These are phyloP conservation scores for Nothoprocta pentlandii DNA, from an alignment of 2,113 vertebrate species.

Conservation along the genomic window DNA sequence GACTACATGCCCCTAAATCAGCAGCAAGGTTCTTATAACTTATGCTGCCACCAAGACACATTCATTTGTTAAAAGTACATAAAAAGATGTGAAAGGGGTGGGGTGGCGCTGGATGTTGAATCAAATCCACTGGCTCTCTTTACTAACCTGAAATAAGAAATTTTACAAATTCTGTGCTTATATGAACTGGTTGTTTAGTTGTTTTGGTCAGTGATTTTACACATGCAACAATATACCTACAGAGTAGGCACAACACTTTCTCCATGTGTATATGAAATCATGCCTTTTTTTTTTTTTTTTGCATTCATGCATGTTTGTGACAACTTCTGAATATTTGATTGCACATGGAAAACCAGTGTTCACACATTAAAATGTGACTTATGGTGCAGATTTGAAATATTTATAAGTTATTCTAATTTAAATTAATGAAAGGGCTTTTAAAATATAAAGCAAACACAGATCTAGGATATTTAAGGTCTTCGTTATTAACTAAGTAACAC, in stretches of 20 bases:
- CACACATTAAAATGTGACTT: background rate
- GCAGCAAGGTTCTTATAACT: slow-evolving; percentile 27
- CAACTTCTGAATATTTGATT: background rate
- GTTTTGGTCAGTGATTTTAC: background rate
- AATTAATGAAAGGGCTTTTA: slow-evolving; percentile 41
- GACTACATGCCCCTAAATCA: background rate
- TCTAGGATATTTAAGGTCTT: background rate
- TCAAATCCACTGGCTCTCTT: background rate
- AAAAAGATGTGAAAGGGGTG: background rate
- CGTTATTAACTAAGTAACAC: background rate
- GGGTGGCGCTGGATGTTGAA: too few species aligned
- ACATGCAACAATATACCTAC: background rate
- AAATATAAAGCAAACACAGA: slow-evolving; percentile 16
- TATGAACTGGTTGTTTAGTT: background rate
- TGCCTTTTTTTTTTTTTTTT: background rate
- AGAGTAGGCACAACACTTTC: background rate
- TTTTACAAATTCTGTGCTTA: background rate
- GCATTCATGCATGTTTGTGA: background rate
- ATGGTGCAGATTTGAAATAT: background rate
- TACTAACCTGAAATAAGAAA: background rate
- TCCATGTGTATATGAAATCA: background rate
- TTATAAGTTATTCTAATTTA: slow-evolving; percentile 3
- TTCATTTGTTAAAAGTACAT: background rate
- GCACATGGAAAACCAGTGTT: background rate
- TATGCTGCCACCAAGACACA: background rate